Conservation (phyloP, 2,113 vertebrate genomes). For the Lepus europaeus region DNA sequence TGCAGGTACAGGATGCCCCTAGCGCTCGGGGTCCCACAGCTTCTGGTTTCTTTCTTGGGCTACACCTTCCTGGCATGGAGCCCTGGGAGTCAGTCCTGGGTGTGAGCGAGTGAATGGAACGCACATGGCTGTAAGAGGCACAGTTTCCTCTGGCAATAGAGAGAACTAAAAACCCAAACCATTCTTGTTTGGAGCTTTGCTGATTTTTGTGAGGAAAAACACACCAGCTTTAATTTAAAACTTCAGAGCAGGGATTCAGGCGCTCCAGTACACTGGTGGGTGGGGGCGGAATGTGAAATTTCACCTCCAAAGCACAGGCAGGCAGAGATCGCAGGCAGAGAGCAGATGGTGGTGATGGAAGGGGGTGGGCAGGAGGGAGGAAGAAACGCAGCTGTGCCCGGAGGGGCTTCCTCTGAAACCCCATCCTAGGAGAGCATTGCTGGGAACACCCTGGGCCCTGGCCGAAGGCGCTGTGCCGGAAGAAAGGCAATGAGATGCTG, state of each 20-base stretch:
- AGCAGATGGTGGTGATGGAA: neutral
- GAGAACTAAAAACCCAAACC: neutral
- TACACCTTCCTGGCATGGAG: neutral
- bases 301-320: neutral
- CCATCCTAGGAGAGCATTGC: neutral
- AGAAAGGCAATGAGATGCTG: neutral
- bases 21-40: neutral
- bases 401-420: neutral
- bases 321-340: neutral
- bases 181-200: neutral
- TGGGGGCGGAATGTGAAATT: neutral
- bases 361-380: neutral
- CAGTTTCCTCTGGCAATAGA: neutral
- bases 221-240: conserved; percentile 39
- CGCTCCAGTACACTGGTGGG: neutral
- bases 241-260: neutral
- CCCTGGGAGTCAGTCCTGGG: neutral
- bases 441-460: neutral
- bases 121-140: neutral
- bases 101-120: rapidly evolving
- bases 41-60: neutral
- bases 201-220: conserved; percentile 4
- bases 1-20: neutral
- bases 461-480: too few relatives aligned
- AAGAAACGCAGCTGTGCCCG: rapidly evolving